phyloP scores from a whole-genome alignment of 1,140 invertebrate species.

The Trachymyrmex septentrionalis region DNA sequence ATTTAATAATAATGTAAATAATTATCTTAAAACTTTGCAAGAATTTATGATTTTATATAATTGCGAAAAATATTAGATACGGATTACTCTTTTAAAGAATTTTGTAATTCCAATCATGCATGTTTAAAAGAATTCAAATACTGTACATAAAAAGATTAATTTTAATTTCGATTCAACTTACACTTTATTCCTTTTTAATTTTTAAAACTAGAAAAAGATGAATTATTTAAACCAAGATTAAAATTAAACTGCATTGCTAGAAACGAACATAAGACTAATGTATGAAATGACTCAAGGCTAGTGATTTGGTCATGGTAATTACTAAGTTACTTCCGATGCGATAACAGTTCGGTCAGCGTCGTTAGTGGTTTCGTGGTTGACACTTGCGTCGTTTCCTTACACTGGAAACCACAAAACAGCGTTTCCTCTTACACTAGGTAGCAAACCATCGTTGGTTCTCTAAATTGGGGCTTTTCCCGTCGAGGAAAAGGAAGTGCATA shows the following conservation, averaged over 20 bases:
- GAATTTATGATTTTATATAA: no score
- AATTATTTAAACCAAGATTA: no score
- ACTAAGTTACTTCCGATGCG: neutral
- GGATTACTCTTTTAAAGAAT: neutral
- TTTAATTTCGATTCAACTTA: no score
- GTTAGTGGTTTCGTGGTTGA: conserved; percentile 44
- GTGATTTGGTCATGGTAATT: conserved; percentile 14
- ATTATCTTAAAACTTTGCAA: no score
- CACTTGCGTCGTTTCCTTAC: conserved; percentile 13
- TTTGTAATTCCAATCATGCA: neutral
- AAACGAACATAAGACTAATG: neutral
- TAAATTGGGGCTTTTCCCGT: neutral
- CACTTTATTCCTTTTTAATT: no score
- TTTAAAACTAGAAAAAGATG: no score
- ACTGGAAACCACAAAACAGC: neutral
- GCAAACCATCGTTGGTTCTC: neutral
- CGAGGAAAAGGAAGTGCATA: neutral
- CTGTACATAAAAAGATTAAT: neutral
- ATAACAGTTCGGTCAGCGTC: neutral
- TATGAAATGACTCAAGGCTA: neutral
- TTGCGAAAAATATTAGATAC: no score
- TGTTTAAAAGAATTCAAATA: neutral
- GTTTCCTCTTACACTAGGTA: conserved; percentile 1
- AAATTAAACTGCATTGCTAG: no score
- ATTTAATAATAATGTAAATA: no score